Base-by-base conservation (phyloP, 2,888 invertebrate species). In the Parasteatoda lunata region DNA sequence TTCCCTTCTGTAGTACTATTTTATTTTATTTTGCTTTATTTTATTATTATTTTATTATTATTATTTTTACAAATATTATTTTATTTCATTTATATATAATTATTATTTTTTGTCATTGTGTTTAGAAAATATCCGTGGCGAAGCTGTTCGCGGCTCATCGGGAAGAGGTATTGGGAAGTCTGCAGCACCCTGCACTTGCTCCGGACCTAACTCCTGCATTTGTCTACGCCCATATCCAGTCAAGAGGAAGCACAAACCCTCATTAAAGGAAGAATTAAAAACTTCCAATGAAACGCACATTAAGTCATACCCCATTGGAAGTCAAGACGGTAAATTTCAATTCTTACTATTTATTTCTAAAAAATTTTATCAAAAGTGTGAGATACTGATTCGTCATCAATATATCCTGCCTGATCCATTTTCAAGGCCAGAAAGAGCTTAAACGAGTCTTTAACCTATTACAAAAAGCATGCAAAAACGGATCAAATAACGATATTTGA, bases 131-230 rank as follows among this genome's bases (percentile, higher is more conserved):
- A 64, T 86, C 8, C 77, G 51, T 11, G 86, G 86, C 2, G 73
- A 66, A 66, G 86, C 86, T 3, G 64, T 81, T 0, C 68, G 66
- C 9, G 49, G 30, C 0, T 2, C 59, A 0, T 70, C 54, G 0
- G 81, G 77, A 5, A 86, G 92, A 13, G 94, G 94, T 3, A 93
- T 94, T 79, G 92, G 92, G 13, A 91, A 91, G 77, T 94, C 93
- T 1, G 90, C 91, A 52, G 94, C 94, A 0, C 92, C 93, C 47
- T 94, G 94, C 89, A 91, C 91, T 11, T 94, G 94, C 90, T 91
- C 92, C 88, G 91, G 92, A 51, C 84, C 91, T 66, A 91, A 91
- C 68, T 91, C 91, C 59, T 94, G 94, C 90, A 91, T 92, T 51
- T 94, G 94, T 90, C 8, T 71, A 5, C 66, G 65, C 47, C 47